Evolutionary conservation across 1,140 invertebrate genomes (phyloP).

Genomic region (Drosophila oshimai): DNA sequence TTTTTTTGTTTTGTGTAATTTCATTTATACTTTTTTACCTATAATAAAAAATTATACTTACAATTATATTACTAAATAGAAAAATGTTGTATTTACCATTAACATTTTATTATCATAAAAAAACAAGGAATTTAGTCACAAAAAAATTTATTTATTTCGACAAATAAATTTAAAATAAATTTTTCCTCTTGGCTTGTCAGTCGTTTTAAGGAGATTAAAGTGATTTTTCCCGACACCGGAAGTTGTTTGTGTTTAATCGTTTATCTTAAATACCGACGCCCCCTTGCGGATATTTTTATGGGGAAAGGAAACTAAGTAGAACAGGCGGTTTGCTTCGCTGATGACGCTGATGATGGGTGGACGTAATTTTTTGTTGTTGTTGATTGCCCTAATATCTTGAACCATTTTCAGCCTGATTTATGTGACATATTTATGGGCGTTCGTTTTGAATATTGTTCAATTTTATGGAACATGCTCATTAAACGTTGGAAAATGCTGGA

Average conservation of each 20-base stretch:
- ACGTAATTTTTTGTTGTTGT: background rate
- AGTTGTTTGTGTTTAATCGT: background rate
- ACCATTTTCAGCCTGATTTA: slow-evolving; percentile 61
- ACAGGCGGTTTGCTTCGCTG: background rate
- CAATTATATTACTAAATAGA: too few relatives aligned
- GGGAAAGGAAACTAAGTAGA: background rate
- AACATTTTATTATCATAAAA: too few relatives aligned
- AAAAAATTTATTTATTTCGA: too few relatives aligned
- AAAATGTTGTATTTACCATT: too few relatives aligned
- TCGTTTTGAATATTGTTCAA: slow-evolving; percentile 43
- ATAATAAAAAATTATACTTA: too few relatives aligned
- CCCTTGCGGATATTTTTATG: background rate
- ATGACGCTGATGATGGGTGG: background rate
- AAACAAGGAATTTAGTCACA: too few relatives aligned
- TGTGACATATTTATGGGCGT: slow-evolving; percentile 60
- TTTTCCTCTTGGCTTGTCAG: too few relatives aligned
- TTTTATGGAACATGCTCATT: slow-evolving; percentile 54
- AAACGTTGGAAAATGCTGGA: slow-evolving; percentile 41
- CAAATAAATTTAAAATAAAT: too few relatives aligned
- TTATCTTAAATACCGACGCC: background rate
- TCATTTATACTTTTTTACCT: too few relatives aligned
- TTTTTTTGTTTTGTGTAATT: too few relatives aligned
- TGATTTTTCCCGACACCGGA: background rate
- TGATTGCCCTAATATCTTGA: slow-evolving; percentile 28
- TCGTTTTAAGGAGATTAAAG: too few relatives aligned